Evolutionary conservation across 1,140 invertebrate genomes (phyloP), one percentile per base, ranked within the genome.

Genomic region (Saccostrea glomerata): DNA sequence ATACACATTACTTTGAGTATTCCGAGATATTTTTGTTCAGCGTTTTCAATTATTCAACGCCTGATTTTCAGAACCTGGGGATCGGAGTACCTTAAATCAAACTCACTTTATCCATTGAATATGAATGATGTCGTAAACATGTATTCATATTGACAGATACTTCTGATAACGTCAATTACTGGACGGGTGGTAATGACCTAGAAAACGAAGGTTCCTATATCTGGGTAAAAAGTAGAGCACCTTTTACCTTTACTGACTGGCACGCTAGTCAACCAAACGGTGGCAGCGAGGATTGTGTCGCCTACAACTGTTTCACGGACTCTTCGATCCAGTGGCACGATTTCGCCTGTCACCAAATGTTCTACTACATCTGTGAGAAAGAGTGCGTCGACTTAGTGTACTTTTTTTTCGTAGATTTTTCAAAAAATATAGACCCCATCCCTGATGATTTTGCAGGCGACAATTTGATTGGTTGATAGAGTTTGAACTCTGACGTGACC

Each of bases 361-460:
- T 30, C 20, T 84, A 84, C 25, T 84, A 84, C 20, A 84, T 84
- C 54, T 84, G 83, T 55, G 83, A 84, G 13, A 84, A 84, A 23
- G 54, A 25, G 83, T 84, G 25, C 58, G 83, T 84, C 4, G 82
- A 11, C 54, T 20, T 11, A 83, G 7, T 82, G 25, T 82, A 23
- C 40, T 82, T 30, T 30, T 1, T 77, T 77, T 5, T 77, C 30
- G 25, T 77, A 2, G 40, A 47, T 3, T 47, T 47, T 47, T 47
- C 40, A 47, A 47, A 47, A 47, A 47, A 47, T 47, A 47, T 47
- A 47, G 2, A 47, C 40, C 2, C 2, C 6, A 6, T 47, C n/a
- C n/a, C n/a, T n/a, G n/a, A n/a, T n/a, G n/a, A n/a, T n/a, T n/a
- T n/a, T n/a, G n/a, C n/a, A n/a, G n/a, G n/a, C n/a, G n/a, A n/a